Base-by-base conservation (phyloP, 2,113 vertebrate species). In the Colius striatus region DNA sequence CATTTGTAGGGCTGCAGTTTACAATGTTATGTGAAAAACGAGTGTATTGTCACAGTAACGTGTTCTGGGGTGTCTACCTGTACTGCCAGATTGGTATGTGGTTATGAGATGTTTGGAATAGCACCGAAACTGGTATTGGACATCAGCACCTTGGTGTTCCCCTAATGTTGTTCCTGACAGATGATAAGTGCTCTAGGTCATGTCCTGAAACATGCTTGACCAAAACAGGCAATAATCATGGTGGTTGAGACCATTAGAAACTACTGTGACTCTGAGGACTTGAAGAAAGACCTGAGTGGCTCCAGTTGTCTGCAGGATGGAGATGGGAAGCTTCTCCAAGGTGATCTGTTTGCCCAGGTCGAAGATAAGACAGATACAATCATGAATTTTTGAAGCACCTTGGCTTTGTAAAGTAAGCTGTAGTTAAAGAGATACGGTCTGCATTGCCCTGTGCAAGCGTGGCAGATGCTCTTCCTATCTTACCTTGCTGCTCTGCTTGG, bases 321-420 rank as follows among this genome's bases (percentile, higher is more conserved):
- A 66, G 68, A 78, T 68, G 50, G 55, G 53, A 19, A 0, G 1
- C 72, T 88, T 79, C 75, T 92, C 32, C 63, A 8, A 81, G 53
- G 91, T 55, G 67, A 61, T 48, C 48, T 63, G 43, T 62, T 78
- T 71, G 68, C 2, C 14, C 85, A 78, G 66, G 76, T 93, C 77
- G n/a, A 93, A 96, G 89, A 41, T 61, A 57, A 84, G 89, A 47
- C 89, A 92, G 96, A 93, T 89, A 38, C 5, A 73, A 90, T 93
- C 88, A 84, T 89, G 83, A 89, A 84, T 95, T 96, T 94, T 95
- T 90, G 86, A 95, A 95, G 90, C 79, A 61, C 58, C 38, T 78
- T 54, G 80, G 73, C 88, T 92, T 89, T 68, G 80, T 93, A 92
- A 89, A 54, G 92, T 73, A 92, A 96, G 70, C 80, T 2, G 2